phyloP scores from a whole-genome alignment of 1,140 invertebrate species.

The Drosophila pallidifrons region DNA sequence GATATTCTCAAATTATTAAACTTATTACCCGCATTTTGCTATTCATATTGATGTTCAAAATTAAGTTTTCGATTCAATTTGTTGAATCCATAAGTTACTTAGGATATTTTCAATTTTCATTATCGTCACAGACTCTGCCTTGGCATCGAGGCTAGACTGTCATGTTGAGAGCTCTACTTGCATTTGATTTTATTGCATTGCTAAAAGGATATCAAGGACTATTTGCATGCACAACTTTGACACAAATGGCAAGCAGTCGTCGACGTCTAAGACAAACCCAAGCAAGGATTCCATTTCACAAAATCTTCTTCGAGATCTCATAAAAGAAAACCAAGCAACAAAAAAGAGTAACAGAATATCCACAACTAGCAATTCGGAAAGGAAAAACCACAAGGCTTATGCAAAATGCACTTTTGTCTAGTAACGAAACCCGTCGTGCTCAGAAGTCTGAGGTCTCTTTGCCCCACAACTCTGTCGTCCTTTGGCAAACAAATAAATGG shows the following conservation, averaged over 20 bases:
- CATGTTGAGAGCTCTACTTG: neutral
- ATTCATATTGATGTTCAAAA: neutral
- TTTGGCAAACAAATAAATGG: constrained; percentile 10
- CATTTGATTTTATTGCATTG: constrained; percentile 36
- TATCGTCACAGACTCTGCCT: neutral
- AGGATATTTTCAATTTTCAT: neutral
- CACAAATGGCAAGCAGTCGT: constrained; percentile 20
- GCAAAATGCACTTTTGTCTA: constrained; percentile 74
- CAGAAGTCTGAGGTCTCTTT: neutral
- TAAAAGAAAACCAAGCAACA: constrained; percentile 21
- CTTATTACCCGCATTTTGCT: neutral
- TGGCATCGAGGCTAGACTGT: neutral
- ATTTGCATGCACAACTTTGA: constrained; percentile 42
- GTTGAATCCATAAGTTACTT: neutral
- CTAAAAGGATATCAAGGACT: constrained; percentile 11
- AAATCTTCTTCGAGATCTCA: constrained; percentile 35
- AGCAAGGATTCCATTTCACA: constrained; percentile 26
- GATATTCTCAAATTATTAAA: neutral
- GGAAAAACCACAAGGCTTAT: constrained; percentile 66
- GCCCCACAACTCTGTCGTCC: neutral
- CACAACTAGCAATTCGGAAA: constrained; percentile 43
- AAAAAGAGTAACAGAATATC: constrained; percentile 23
- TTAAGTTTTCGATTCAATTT: neutral
- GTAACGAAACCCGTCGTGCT: constrained; percentile 53
- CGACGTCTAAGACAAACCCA: constrained; percentile 1